Percentiles rank a stretch among this genome's conserved stretches.
Evolutionary conservation across 2,113 vertebrate genomes (phyloP).

Genomic region (Tragulus kanchil): DNA sequence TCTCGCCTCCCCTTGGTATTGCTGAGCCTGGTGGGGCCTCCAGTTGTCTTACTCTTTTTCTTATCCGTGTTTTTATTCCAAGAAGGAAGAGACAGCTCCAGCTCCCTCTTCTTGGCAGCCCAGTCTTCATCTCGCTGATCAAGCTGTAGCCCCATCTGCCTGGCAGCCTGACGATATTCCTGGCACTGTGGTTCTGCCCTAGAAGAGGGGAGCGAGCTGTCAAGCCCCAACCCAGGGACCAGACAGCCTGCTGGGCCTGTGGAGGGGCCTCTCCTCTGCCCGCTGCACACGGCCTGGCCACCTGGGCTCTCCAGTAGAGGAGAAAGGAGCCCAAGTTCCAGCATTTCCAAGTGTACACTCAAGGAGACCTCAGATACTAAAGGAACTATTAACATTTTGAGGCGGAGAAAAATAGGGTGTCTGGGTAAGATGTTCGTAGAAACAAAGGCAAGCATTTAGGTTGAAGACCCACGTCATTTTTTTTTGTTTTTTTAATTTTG

Average conservation of each 20-base stretch:
- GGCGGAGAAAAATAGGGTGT: not conserved
- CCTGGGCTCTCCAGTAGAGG: fast-evolving
- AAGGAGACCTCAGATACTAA: not conserved
- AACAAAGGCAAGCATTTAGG: not conserved
- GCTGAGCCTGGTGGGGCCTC: not conserved
- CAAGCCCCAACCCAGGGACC: not conserved
- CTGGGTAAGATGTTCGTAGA: not conserved
- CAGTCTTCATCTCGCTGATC: constrained; percentile 93
- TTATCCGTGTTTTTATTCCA: not conserved
- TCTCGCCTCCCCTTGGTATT: not conserved
- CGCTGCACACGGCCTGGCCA: not conserved
- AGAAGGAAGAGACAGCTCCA: constrained; percentile 66
- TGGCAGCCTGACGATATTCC: constrained; percentile 83
- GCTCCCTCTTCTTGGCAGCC: constrained; percentile 87
- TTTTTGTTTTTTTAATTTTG: not conserved
- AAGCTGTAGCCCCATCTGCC: constrained; percentile 83
- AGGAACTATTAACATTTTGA: not conserved
- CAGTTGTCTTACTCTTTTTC: not conserved
- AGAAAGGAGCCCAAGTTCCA: not conserved
- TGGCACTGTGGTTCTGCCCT: constrained; percentile 92
- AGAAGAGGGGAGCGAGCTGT: constrained; percentile 59
- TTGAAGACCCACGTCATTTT: not conserved
- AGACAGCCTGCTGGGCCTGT: not conserved
- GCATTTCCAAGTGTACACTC: not conserved
- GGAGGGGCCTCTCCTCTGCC: fast-evolving